Base-by-base conservation (phyloP, 2,888 invertebrate species). In the Cerastoderma edule region DNA sequence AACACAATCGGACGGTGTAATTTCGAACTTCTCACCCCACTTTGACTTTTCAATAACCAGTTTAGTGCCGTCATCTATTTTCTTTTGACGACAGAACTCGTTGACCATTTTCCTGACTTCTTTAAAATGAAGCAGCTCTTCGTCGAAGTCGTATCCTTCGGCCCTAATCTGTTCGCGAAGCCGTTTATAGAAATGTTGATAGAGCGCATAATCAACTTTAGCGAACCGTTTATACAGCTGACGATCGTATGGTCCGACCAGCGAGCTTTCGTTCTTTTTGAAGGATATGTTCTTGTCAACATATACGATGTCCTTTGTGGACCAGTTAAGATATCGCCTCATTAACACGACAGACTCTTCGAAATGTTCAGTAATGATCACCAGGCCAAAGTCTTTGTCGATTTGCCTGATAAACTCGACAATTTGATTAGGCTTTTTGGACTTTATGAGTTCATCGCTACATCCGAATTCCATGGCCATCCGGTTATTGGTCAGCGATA, bases 301-400 rank as follows among this genome's bases (percentile, higher is more conserved):
- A 53, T 81, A 84, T 0, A 84, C 44, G 44, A 83, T 63, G 44
- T 84, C 84, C 63, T 79, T 80, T 0, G 77, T 83, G 24, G 75
- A 60, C 81, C 84, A 84, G 32, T 75, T 79, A 8, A 84, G 39
- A 60, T 70, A 75, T 22, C 81, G 60, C 46, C 78, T 70, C 50
- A 84, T 46, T n/a, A 84, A 46, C 27, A 84, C 57, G 1, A 84
- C 48, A 19, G 84, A 84, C 68, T 84, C 84, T 39, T 83, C 77
- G 50, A 84, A 84, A 56, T 77, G 70, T 28, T 84, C 83, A 22
- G 79, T 77, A 13, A 84, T 78, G 19, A 84, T 79, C 3, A 84
- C 80, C 22, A 84, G 71, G 28, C 70, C 57, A 28, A 84, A 84
- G 19, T 80, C 80, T 56, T 70, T 24, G 24, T 79, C 77, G 35